Base-by-base conservation (phyloP, 2,113 vertebrate species). In the Rhineura floridana region DNA sequence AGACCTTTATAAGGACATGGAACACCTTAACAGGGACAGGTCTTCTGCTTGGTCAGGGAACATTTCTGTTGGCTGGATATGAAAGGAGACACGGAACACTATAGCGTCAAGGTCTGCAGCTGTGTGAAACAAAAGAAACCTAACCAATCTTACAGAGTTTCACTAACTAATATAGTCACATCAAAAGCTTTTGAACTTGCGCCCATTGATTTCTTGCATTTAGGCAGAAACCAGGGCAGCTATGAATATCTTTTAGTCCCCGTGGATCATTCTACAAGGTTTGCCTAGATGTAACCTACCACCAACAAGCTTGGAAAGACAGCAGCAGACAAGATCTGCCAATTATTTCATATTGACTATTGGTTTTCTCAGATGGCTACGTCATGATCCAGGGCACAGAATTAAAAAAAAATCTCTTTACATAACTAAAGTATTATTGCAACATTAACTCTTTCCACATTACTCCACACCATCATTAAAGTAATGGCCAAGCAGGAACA, bases 391-490 rank as follows among this genome's bases (percentile, higher is more conserved):
- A 63, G 65, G 36, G n/a, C 2, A 21, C 85, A 59, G 84, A 89
- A 72, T 88, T 90, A 70, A 62, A 89, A n/a, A 92, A 90, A 19
- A 46, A 83, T 50, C 36, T 92, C 33, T 89, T 91, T 19, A 21
- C 87, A 80, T 87, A 42, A 52, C 83, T n/a, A 63, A 87, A 87
- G 33, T 39, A 63, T 23, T 86, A 89, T 62, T 91, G 82, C 55
- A 87, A 85, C 30, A 77, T 81, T 28, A 2, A 76, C 85, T 70
- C 62, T 30, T 91, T 73, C 1, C 13, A 52, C 36, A 73, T 42
- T 72, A 39, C 67, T 17, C 46, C 0, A 0, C 5, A 81, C 48
- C 72, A 91, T 21, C 4, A 4, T 0, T 67, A 87, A 81, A 84
- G 70, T 25, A 87, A 75, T 30, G 1, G 80, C 77, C 48, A 77